phyloP scores from a whole-genome alignment of 2,888 invertebrate genomes.

The Taphrorychus bicolor region DNA sequence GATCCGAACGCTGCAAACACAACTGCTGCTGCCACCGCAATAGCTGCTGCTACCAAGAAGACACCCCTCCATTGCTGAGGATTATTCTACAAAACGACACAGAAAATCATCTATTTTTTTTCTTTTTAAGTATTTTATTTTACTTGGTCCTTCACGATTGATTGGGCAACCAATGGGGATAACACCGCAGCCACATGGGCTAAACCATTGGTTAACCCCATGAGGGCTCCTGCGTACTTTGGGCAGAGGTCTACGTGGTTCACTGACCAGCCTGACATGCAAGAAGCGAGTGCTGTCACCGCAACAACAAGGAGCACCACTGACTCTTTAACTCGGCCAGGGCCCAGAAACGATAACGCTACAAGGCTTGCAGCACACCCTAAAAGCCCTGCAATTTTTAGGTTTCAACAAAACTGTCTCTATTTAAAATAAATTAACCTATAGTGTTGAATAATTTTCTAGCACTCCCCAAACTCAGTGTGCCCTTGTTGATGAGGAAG shows the following conservation, averaged over 20 bases:
- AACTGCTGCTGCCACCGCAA: conserved; percentile 72
- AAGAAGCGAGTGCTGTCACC: neutral
- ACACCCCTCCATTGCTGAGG: conserved; percentile 74
- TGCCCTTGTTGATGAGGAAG: conserved; percentile 61
- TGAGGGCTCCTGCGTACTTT: conserved; percentile 75
- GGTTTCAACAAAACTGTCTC: neutral
- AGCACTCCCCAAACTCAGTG: conserved; percentile 48
- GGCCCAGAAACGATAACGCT: conserved; percentile 42
- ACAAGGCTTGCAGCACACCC: neutral
- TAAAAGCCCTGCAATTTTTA: neutral
- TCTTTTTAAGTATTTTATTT: no score
- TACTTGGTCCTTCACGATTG: conserved; percentile 74
- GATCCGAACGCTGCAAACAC: conserved; percentile 69
- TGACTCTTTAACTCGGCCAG: neutral
- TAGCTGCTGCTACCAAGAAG: conserved; percentile 73
- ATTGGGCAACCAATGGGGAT: conserved; percentile 75
- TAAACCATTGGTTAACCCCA: conserved; percentile 81
- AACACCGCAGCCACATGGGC: conserved; percentile 79
- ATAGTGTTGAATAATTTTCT: conserved; percentile 44
- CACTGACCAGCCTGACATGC: conserved; percentile 51
- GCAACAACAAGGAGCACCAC: neutral
- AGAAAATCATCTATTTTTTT: no score
- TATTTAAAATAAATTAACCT: neutral
- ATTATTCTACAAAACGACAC: conserved; percentile 62
- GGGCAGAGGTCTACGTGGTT: conserved; percentile 85